These are phyloP conservation scores for Bombus consobrinus DNA, from an alignment of 1,140 invertebrate genomes.

Conservation along the genomic window DNA sequence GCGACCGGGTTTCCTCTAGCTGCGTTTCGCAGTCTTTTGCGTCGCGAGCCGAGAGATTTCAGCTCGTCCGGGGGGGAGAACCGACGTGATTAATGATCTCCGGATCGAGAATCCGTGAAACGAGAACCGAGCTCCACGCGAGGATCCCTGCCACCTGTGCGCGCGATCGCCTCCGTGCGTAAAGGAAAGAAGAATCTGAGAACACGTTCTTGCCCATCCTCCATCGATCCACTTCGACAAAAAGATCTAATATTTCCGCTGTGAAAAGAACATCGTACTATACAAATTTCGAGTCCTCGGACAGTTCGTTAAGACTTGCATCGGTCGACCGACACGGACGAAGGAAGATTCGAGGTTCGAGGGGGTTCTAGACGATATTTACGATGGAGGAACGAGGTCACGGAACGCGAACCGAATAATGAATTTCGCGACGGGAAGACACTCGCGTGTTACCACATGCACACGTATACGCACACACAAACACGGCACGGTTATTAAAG, in stretches of 20 bases:
- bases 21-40: slow-evolving; percentile 49
- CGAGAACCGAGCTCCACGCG: slow-evolving; percentile 28
- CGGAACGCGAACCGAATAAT: slow-evolving; percentile 20
- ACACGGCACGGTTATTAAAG: slow-evolving; percentile 29
- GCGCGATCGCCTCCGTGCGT: slow-evolving; percentile 13
- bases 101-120: slow-evolving; percentile 16
- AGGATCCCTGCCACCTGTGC: slow-evolving; percentile 18
- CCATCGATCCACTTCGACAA: neutral
- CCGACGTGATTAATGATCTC: slow-evolving; percentile 27
- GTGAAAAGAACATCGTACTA: neutral
- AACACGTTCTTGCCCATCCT: neutral
- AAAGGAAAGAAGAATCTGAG: neutral
- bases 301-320: neutral
- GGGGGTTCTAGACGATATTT: neutral
- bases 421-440: slow-evolving; percentile 39
- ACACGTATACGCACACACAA: too few species aligned
- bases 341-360: too few species aligned
- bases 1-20: slow-evolving; percentile 60
- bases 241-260: neutral
- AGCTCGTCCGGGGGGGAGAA: neutral
- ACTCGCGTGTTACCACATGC: slow-evolving; percentile 48
- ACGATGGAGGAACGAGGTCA: neutral
- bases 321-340: neutral
- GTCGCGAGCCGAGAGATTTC: slow-evolving; percentile 27
- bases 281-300: too few species aligned